Evolutionary conservation across 2,113 vertebrate genomes (phyloP).

Genomic region (Lepisosteus oculatus): DNA sequence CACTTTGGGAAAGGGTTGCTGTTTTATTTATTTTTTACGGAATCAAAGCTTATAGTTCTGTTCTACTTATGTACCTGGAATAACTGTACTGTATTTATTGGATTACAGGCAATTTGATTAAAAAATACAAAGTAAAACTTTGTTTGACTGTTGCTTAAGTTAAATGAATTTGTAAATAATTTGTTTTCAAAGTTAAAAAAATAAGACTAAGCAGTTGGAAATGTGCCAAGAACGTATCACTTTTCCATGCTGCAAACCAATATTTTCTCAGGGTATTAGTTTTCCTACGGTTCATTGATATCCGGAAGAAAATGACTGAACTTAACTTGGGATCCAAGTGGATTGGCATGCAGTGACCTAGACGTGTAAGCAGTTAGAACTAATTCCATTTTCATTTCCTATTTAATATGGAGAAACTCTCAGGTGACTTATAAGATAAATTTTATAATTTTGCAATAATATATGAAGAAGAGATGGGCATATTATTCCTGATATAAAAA

Average conservation of each 20-base stretch:
- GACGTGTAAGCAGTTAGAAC: slow-evolving; percentile 36
- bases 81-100: neutral
- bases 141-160: neutral
- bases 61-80: slow-evolving; percentile 10
- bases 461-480: slow-evolving; percentile 51
- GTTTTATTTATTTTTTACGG: slow-evolving; percentile 9
- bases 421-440: slow-evolving; percentile 44
- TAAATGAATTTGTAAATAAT: neutral
- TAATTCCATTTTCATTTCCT: slow-evolving; percentile 44
- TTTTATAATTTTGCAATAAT: slow-evolving; percentile 46
- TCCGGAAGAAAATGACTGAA: slow-evolving; percentile 22
- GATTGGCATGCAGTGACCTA: slow-evolving; percentile 37
- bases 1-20: neutral
- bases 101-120: too few relatives aligned
- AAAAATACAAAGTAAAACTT: neutral
- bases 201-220: slow-evolving; percentile 14
- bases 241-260: slow-evolving; percentile 26
- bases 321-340: slow-evolving; percentile 29
- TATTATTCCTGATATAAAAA: slow-evolving; percentile 36
- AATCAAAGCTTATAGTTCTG: neutral
- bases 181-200: neutral
- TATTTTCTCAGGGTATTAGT: slow-evolving; percentile 41
- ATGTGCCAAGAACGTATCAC: slow-evolving; percentile 28
- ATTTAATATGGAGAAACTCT: slow-evolving; percentile 49
- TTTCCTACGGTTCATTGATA: slow-evolving; percentile 31